A percentile compares a stretch with the other conserved stretches of the same genome.
Conservation (phyloP, 1,140 invertebrate species). For the Scaptomyza graminum region DNA sequence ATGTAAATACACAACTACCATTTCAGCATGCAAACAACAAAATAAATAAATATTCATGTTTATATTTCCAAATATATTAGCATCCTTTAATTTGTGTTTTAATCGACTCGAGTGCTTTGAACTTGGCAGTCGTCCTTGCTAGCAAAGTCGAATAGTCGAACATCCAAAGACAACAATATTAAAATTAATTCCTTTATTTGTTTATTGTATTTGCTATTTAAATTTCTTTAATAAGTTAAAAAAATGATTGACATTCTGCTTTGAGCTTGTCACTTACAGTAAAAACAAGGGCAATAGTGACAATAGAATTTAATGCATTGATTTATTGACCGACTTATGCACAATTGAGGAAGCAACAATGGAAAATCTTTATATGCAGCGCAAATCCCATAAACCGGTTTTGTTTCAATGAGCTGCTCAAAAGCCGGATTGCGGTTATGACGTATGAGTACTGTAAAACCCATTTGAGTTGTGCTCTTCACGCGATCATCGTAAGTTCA, state of each 20-base stretch:
- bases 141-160: not conserved
- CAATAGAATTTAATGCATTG: slow-evolving; percentile 11
- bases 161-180: not conserved
- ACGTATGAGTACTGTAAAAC: slow-evolving; percentile 10
- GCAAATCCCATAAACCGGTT: slow-evolving; percentile 35
- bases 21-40: not conserved
- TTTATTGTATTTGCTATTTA: too few relatives aligned
- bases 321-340: slow-evolving; percentile 7
- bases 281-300: too few relatives aligned
- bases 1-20: slow-evolving; percentile 24
- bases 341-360: slow-evolving; percentile 9
- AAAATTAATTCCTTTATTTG: not conserved
- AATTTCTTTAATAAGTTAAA: too few relatives aligned
- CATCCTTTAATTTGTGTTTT: not conserved
- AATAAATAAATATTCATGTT: not conserved
- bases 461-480: slow-evolving; percentile 3
- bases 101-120: not conserved
- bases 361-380: not conserved
- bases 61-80: not conserved
- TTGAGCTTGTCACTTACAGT: too few relatives aligned
- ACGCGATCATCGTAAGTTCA: slow-evolving; percentile 6
- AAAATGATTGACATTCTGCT: too few relatives aligned
- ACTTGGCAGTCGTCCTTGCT: not conserved
- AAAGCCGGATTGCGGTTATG: slow-evolving; percentile 5
- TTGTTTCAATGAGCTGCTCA: slow-evolving; percentile 13